Conservation (phyloP, 2,888 invertebrate species). For the Nematopogon swammerdamellus region DNA sequence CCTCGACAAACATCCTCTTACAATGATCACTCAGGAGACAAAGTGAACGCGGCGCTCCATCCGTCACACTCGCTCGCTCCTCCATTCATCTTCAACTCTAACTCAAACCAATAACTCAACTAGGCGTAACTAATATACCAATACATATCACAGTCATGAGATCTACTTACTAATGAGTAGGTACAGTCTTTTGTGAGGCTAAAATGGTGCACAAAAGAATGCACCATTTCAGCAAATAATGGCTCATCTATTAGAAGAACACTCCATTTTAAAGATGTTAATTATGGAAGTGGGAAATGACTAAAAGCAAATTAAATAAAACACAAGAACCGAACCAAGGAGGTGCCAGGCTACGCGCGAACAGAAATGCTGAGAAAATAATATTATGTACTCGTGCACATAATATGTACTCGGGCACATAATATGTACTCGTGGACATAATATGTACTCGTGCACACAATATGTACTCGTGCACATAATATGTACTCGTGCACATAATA, state of each 20-base stretch:
- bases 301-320: conserved; percentile 21
- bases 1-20: too few relatives aligned
- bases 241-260: background rate
- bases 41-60: too few relatives aligned
- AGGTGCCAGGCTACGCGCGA: conserved; percentile 52
- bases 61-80: too few relatives aligned
- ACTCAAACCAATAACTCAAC: too few relatives aligned
- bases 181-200: background rate
- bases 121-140: background rate
- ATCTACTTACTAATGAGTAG: background rate
- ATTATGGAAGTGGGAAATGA: too few relatives aligned
- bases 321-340: conserved; percentile 53
- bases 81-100: too few relatives aligned
- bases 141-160: background rate
- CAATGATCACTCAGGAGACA: too few relatives aligned
- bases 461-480: conserved; percentile 38
- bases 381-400: conserved; percentile 38
- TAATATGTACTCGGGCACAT: conserved; percentile 40
- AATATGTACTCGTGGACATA: too few relatives aligned
- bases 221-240: background rate
- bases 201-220: background rate
- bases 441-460: conserved; percentile 36
- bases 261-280: background rate
- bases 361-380: too few relatives aligned
- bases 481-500: conserved; percentile 44